Conservation (phyloP, 2,113 vertebrate species). For the Lonchura striata region DNA sequence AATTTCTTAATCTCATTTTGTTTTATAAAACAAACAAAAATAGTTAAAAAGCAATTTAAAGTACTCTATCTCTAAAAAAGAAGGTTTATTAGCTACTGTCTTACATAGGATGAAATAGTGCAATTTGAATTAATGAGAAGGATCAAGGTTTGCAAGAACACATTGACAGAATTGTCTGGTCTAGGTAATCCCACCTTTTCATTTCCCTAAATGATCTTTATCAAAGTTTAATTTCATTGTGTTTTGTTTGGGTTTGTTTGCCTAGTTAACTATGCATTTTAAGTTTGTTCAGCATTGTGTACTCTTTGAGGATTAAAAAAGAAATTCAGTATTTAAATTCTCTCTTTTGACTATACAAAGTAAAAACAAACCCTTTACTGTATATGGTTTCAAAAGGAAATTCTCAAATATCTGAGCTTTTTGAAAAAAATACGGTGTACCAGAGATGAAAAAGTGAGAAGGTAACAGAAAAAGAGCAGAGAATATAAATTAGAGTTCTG, state of each 20-base stretch:
- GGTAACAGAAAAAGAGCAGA: neutral
- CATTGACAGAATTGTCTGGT: neutral
- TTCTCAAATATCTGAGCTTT: neutral
- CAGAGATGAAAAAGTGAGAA: neutral
- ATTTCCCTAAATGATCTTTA: neutral
- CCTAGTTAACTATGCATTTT: neutral
- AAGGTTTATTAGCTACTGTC: neutral
- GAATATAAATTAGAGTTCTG: neutral
- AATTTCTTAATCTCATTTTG: neutral
- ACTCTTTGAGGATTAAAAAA: conserved; percentile 4
- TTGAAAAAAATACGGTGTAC: neutral
- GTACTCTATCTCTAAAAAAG: neutral
- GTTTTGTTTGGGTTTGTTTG: neutral
- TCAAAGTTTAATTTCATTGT: neutral
- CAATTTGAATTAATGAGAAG: neutral
- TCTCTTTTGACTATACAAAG: neutral
- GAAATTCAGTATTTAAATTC: conserved; percentile 23
- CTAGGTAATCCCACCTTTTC: neutral
- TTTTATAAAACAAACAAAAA: neutral
- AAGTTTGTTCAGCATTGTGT: neutral
- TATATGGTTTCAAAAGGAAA: conserved; percentile 8
- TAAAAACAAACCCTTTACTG: neutral
- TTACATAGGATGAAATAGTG: neutral
- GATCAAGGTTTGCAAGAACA: neutral
- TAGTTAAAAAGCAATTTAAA: neutral